Percentiles rank a stretch among this genome's conserved stretches.
phyloP scores from a whole-genome alignment of 2,888 invertebrate genomes.

The Ophion ellenae region DNA sequence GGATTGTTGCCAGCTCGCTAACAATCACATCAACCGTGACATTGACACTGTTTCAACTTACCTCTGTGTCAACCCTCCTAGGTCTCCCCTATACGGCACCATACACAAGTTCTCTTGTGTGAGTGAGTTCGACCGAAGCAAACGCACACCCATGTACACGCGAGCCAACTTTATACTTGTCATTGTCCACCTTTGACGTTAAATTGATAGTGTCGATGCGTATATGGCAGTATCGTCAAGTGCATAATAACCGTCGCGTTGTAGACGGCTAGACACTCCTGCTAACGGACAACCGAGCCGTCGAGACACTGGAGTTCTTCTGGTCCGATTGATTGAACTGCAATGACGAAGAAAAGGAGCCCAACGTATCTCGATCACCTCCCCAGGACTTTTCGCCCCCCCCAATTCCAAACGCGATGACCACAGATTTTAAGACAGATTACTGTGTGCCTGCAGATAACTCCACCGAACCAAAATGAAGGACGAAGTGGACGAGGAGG shows the following conservation, averaged over 20 bases:
- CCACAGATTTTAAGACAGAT: background rate
- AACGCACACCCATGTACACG: too few species aligned
- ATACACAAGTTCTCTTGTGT: background rate
- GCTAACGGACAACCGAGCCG: background rate
- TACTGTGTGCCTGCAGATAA: conserved; percentile 65
- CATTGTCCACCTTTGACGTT: too few species aligned
- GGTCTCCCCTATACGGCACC: background rate
- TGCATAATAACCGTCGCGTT: background rate
- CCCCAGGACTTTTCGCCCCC: background rate
- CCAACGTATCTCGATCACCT: background rate
- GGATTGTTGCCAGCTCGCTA: too few species aligned
- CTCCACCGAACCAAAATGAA: conserved; percentile 71
- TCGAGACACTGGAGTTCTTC: background rate
- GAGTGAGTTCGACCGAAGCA: too few species aligned
- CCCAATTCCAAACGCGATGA: background rate
- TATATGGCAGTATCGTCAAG: background rate
- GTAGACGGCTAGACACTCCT: background rate
- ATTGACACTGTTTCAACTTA: too few species aligned
- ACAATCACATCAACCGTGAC: too few species aligned
- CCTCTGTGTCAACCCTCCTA: too few species aligned
- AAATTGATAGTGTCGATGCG: too few species aligned
- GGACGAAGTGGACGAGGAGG: conserved; percentile 78
- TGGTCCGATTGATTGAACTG: background rate
- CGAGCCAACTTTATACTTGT: too few species aligned
- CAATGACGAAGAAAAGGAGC: too few species aligned